Conservation (phyloP, 2,888 invertebrate species). For the Orchestes rusci region DNA sequence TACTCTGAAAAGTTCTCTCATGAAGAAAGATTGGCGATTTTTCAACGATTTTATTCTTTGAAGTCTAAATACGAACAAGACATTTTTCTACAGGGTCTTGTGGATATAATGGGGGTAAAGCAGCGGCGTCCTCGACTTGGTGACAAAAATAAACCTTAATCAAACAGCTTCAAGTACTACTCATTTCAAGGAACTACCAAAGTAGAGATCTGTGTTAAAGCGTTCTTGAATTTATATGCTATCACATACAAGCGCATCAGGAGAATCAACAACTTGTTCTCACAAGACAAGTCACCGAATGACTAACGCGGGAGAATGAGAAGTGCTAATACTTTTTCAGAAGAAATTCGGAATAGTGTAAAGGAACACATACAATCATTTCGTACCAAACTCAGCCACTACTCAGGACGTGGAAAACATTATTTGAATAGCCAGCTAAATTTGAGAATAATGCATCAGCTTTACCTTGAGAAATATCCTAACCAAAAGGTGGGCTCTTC, state of each 20-base stretch:
- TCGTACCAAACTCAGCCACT: constrained; percentile 3
- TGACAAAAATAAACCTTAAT: constrained; percentile 8
- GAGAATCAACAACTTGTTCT: constrained; percentile 3
- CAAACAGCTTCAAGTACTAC: constrained; percentile 8
- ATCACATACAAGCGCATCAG: constrained; percentile 7
- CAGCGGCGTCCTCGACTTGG: constrained; percentile 4
- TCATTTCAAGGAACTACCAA: constrained; percentile 3
- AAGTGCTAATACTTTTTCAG: constrained; percentile 6
- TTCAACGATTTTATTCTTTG: constrained; percentile 6
- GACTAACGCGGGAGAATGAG: too few species aligned
- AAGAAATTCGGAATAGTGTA: neutral
- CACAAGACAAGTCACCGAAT: constrained; percentile 4
- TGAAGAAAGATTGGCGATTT: constrained; percentile 1
- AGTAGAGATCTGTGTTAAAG: constrained; percentile 1
- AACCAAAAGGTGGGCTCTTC: neutral
- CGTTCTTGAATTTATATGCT: constrained; percentile 6
- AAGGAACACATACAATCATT: constrained; percentile 4
- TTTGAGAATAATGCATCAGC: constrained; percentile 1
- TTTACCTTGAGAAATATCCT: constrained; percentile 4
- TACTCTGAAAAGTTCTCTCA: constrained; percentile 1
- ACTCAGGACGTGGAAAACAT: constrained; percentile 4
- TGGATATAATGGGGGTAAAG: neutral
- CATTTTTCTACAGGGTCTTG: constrained; percentile 8
- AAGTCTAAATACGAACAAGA: constrained; percentile 4
- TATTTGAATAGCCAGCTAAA: constrained; percentile 4